Evolutionary conservation across 2,888 invertebrate species (phyloP).

Genomic region (Thera obeliscata): DNA sequence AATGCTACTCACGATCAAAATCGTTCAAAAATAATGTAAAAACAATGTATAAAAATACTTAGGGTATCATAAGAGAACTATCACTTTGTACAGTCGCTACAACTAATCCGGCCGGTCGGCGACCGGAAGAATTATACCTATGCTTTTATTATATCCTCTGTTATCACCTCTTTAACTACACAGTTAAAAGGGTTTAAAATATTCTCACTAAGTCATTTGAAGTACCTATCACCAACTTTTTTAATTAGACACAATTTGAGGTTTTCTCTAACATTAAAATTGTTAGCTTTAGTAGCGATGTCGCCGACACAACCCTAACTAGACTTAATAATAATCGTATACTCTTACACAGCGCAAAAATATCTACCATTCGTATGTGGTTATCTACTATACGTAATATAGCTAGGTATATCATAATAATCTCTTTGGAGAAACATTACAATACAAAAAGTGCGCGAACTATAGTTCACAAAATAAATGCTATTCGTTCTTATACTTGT

Average conservation of each 20-base stretch:
- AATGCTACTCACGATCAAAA: slow-evolving; percentile 77
- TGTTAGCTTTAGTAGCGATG: slow-evolving; percentile 46
- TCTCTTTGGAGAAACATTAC: slow-evolving; percentile 77
- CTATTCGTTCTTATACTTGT: slow-evolving; percentile 53
- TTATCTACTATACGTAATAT: slow-evolving; percentile 62
- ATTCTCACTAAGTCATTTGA: neutral
- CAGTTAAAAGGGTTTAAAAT: neutral
- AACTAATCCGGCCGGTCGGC: slow-evolving; percentile 63
- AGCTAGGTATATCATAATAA: slow-evolving; percentile 62
- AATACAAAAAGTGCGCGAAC: slow-evolving; percentile 61
- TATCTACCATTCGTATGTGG: slow-evolving; percentile 61
- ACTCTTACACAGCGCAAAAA: slow-evolving; percentile 79
- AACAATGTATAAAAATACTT: slow-evolving; percentile 84
- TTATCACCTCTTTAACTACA: neutral
- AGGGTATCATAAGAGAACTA: slow-evolving; percentile 82
- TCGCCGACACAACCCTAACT: slow-evolving; percentile 61
- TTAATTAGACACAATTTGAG: neutral
- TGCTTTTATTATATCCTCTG: slow-evolving; percentile 33
- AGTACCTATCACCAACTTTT: neutral
- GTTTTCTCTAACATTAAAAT: neutral
- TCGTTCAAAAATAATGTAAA: slow-evolving; percentile 82
- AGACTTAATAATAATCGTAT: slow-evolving; percentile 71
- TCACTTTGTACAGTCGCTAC: slow-evolving; percentile 83
- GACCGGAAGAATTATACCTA: slow-evolving; percentile 68
- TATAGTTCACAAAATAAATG: slow-evolving; percentile 58